Evolutionary conservation across 1,140 invertebrate species (phyloP), one percentile per base, ranked within the genome.

Genomic region (Penaeus chinensis): DNA sequence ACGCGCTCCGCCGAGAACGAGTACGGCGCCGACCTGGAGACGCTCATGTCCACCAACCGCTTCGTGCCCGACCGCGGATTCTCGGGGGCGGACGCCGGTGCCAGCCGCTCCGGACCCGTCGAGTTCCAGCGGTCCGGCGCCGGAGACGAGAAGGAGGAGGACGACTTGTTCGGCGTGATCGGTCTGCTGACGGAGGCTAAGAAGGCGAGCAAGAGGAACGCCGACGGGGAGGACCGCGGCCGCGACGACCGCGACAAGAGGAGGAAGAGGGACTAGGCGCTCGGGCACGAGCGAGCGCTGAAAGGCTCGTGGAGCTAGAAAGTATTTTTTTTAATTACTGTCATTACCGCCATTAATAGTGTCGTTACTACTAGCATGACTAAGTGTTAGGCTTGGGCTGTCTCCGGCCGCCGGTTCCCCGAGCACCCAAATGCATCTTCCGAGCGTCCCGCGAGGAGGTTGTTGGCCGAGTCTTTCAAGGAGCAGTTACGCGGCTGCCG

Each of bases 11-110:
- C 99, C 91, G 96, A 96, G 91, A 98, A 99, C 89, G 94, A 96
- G 66, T 99, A 99, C 92, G 97, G 97, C 0, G 96, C 96, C 69
- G 97, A 98, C 92, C 91, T 97, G 61, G 96, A 97, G 74, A 95
- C 96, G 82, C 83, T 90, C 83, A 84, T 88, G 88, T 76, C 88
- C 32, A 87, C 88, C 37, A 88, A 83, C 60, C 85, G 90, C 89
- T 99, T 99, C 94, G 97, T 99, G 4, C 98, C 98, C 0, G 98
- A 99, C 92, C 98, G 99, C 91, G 97, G 98, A 90, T 99, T 99
- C 91, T 96, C 96, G 63, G 98, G 98, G 13, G 96, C 96, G 20
- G 97, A 98, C 91, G 93, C 95, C 65, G 85, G 89, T 27, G 92
- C 93, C 13, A 92, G 93, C 63, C 94, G 98, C n/a, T 95, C 95